Evolutionary conservation across 2,113 vertebrate species (phyloP).

Genomic region (Ciconia maguari): DNA sequence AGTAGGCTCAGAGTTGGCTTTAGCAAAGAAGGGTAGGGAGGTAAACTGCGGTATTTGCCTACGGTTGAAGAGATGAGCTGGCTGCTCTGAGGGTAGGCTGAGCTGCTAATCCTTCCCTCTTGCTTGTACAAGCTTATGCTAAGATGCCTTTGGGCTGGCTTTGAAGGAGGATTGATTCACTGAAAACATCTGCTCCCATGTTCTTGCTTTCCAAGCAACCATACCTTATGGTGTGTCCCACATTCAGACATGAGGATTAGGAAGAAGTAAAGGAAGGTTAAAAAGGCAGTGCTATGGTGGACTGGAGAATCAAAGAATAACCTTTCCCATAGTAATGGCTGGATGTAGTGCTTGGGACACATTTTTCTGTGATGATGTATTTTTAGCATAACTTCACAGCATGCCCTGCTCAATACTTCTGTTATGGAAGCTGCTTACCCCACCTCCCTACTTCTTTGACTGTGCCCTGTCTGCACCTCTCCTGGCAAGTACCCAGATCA

Average conservation of each 20-base stretch:
- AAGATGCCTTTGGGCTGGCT: not conserved
- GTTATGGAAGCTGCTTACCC: not conserved
- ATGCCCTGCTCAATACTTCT: not conserved
- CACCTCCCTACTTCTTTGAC: not conserved
- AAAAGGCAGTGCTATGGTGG: not conserved
- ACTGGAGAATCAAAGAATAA: not conserved
- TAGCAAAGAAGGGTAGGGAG: not conserved
- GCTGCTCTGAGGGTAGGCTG: not conserved
- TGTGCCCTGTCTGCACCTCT: not conserved
- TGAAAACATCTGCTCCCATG: not conserved
- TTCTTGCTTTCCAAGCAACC: not conserved
- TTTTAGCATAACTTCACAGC: not conserved
- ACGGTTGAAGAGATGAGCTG: not conserved
- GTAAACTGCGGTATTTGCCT: not conserved
- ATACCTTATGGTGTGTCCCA: not conserved
- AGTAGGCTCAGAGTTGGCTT: not conserved
- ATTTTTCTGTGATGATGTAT: not conserved
- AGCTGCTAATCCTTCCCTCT: not conserved
- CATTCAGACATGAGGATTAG: not conserved
- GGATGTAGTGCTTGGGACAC: not conserved
- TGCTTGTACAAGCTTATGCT: not conserved
- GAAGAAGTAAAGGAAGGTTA: not conserved
- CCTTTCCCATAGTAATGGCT: not conserved
- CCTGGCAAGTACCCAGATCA: not conserved
- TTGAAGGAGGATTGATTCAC: conserved; percentile 2